phyloP scores from a whole-genome alignment of 2,797 vertebrate species.

The Gobio occitaniae region DNA sequence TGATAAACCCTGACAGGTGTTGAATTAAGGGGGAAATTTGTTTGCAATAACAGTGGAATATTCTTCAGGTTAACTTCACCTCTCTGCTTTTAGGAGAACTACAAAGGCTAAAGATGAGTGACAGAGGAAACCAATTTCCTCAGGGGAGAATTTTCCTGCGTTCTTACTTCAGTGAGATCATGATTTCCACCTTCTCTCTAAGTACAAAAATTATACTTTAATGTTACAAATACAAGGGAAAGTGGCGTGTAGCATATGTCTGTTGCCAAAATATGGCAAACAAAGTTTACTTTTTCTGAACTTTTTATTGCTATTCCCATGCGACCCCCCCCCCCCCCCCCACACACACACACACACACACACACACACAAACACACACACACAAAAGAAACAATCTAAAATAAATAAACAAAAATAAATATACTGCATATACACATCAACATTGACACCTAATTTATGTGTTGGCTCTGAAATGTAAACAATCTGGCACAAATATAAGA shows the following conservation, averaged over 20 bases:
- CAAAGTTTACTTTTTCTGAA: constrained; percentile 16
- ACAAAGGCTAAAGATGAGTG: constrained; percentile 47
- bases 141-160: constrained; percentile 12
- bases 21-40: not conserved
- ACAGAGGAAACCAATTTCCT: constrained; percentile 43
- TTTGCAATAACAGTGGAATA: constrained; percentile 22
- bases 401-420: not conserved
- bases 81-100: constrained; percentile 20
- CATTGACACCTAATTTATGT: constrained; percentile 1
- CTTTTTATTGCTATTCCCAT: not conserved
- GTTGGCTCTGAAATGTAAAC: constrained; percentile 15
- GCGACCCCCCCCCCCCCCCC: too few relatives aligned
- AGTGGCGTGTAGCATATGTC: not conserved
- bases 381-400: not conserved
- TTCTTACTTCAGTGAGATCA: constrained; percentile 33
- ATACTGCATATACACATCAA: not conserved
- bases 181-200: constrained; percentile 33
- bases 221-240: constrained; percentile 25
- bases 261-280: constrained; percentile 1
- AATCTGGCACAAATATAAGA: not conserved
- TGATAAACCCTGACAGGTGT: constrained; percentile 24
- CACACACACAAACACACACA: too few relatives aligned
- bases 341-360: too few relatives aligned
- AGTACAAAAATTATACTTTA: constrained; percentile 27
- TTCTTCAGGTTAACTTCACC: constrained; percentile 13